A percentile compares a stretch with the other conserved stretches of the same genome.
phyloP scores from a whole-genome alignment of 2,888 invertebrate species.

The Zaprionus lineosus region DNA sequence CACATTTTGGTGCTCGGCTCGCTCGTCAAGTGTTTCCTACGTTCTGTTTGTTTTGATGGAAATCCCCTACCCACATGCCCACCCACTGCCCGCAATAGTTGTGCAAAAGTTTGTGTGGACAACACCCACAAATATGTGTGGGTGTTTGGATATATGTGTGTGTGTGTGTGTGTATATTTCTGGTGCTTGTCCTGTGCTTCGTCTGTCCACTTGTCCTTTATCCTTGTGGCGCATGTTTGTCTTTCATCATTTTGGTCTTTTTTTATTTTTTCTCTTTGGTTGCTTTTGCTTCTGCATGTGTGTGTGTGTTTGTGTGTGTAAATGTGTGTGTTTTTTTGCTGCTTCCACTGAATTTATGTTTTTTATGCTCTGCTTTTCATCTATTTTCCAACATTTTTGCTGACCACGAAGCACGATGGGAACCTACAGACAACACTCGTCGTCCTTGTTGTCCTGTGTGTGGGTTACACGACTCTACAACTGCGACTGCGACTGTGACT shows the following conservation, averaged over 20 bases:
- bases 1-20: conserved; percentile 8
- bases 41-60: conserved; percentile 70
- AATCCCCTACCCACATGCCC: conserved; percentile 17
- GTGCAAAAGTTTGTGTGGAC: conserved; percentile 35
- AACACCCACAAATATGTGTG: conserved; percentile 41
- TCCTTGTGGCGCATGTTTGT: conserved; percentile 79
- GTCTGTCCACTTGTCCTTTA: conserved; percentile 56
- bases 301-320: conserved; percentile 37
- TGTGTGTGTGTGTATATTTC: conserved; percentile 11
- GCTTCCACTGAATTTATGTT: conserved; percentile 66
- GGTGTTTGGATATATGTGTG: too few relatives aligned
- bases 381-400: conserved; percentile 63
- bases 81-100: conserved; percentile 1
- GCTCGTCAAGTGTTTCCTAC: conserved; percentile 58
- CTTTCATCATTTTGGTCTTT: conserved; percentile 74
- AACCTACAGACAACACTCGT: conserved; percentile 39
- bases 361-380: conserved; percentile 71
- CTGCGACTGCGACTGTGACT: conserved; percentile 38
- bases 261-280: conserved; percentile 38
- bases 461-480: conserved; percentile 29
- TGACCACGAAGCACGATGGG: conserved; percentile 59
- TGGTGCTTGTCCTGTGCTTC: conserved; percentile 11
- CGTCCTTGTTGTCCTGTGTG: conserved; percentile 46
- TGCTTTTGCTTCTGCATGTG: conserved; percentile 32
- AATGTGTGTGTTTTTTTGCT: conserved; percentile 49